Evolutionary conservation across 2,113 vertebrate species (phyloP).

Genomic region (Tetrax tetrax): DNA sequence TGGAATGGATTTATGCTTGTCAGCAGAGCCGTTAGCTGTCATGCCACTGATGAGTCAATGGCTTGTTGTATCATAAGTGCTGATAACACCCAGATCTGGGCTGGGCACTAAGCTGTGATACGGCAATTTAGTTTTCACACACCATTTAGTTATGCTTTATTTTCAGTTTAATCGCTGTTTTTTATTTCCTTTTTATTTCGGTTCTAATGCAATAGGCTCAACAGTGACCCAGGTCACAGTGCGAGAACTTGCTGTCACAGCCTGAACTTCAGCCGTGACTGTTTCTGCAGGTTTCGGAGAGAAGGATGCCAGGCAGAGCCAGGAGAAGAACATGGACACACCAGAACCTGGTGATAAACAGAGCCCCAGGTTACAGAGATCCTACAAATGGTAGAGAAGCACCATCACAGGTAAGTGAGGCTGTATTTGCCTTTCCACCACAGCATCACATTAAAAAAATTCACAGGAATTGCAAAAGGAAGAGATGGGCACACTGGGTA

Average conservation of each 20-base stretch:
- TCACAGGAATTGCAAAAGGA: neutral
- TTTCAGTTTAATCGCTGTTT: conserved; percentile 43
- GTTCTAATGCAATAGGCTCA: neutral
- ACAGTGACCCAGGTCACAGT: conserved; percentile 2
- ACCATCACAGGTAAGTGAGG: neutral
- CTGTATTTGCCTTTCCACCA: neutral
- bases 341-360: no score
- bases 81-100: conserved; percentile 40
- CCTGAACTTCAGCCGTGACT: neutral
- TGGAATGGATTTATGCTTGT: conserved; percentile 67
- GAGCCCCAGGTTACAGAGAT: neutral
- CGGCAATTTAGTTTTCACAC: conserved; percentile 61
- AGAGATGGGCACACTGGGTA: neutral
- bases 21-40: conserved; percentile 64
- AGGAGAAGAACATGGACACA: neutral
- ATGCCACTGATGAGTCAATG: conserved; percentile 66
- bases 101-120: conserved; percentile 51
- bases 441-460: neutral
- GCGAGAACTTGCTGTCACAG: neutral
- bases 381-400: neutral
- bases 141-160: conserved; percentile 59
- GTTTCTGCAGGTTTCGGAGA: neutral
- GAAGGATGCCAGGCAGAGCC: neutral
- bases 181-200: neutral
- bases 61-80: conserved; percentile 67